Base-by-base conservation (phyloP, 2,888 invertebrate species). In the Epistrophe grossulariae region DNA sequence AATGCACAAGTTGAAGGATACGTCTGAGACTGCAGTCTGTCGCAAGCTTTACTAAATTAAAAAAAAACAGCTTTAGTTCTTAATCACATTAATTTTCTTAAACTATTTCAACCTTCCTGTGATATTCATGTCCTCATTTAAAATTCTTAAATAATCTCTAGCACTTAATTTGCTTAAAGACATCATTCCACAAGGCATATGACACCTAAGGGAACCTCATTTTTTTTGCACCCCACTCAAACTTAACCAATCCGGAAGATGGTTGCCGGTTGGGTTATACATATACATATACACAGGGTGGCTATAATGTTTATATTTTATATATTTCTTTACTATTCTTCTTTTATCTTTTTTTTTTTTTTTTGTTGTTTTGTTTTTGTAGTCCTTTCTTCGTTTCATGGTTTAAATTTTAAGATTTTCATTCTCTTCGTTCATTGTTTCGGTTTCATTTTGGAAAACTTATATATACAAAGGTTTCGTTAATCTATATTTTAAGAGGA, bases 361-460 rank as follows among this genome's bases (percentile, higher is more conserved):
- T 31, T 31, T 2, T 31, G 0, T 5, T 31, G 0, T 31, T 31
- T 31, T 31, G 31, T 31, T 31, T n/a, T 17, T 48, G 31, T n/a
- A 19, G 13, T 15, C 13, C 19, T 48, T 48, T 50, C 50, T 8
- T 4, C 9, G 5, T 13, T 19, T 45, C 59, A 66, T 64, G 1
- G 35, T 64, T 76, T 60, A 60, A 84, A 84, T 72, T 80, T 80
- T 66, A 84, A 77, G 80, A 84, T 48, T 66, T 71, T 59, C 59
- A 80, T 68, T 52, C 71, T 72, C 31, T 28, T 59, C 35, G 43
- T 77, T 52, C 77, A 85, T 85, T 85, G 84, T 85, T 81, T 85
- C 72, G 84, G 48, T 72, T 57, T 84, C 62, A 57, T 81, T 85
- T 73, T 55, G 57, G 55, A 48, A 31, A 85, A 78, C 57, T 81